Evolutionary conservation across 2,113 vertebrate species (phyloP), one percentile per base, ranked within the genome.

Genomic region (Epinephelus lanceolatus): DNA sequence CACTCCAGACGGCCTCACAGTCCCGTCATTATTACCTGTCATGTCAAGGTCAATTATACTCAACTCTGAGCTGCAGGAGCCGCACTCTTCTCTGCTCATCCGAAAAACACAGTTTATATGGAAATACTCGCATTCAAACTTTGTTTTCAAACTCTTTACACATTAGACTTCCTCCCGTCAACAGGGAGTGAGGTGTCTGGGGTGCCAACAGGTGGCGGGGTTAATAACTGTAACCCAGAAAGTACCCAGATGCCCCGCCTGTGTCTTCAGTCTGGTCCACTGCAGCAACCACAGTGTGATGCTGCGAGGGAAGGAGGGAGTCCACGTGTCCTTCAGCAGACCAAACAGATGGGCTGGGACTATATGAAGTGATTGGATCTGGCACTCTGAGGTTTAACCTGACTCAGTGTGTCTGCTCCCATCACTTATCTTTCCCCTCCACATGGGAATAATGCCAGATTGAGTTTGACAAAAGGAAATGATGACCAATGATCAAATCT

Each of bases 281-380:
- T 45, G 61, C 70, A 67, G 63, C 42, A 45, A 69, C 70, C 56
- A 8, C 21, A 45, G 68, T 12, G 79, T 75, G 76, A 66, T 57
- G 74, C 75, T 57, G 67, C 13, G 68, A 74, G 49, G 47, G 75
- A 71, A 0, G 52, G 6, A 70, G 52, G 53, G 63, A 40, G 73
- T 57, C 76, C 15, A 3, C 21, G 68, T 55, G 78, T 27, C 83
- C 81, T 72, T 69, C 68, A 71, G 71, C 55, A 37, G 19, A 68
- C 76, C 70, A 77, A 71, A 84, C 87, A 86, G 86, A 88, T 74
- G 87, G 72, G 59, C 76, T 12, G 78, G n/a, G 49, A 65, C 71
- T 33, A 15, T 52, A 60, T 81, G 86, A 79, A 76, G 81, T 27
- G 75, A 79, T 33, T 66, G 40, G 53, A 84, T 70, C n/a, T 5